Evolutionary conservation across 2,113 vertebrate species (phyloP).

Genomic region (Eleginops maclovinus): DNA sequence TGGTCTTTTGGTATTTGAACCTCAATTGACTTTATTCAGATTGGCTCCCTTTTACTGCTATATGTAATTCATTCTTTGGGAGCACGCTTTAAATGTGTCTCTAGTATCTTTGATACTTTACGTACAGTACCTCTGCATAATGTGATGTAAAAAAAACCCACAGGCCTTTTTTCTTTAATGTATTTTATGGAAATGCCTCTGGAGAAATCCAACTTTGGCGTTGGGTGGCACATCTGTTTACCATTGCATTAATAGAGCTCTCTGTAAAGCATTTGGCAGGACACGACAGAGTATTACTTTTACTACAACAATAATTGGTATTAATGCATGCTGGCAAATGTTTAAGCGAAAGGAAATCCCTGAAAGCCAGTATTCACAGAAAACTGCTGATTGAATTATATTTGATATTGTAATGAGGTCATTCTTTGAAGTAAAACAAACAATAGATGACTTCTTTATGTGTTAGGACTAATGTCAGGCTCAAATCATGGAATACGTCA

Average conservation of each 20-base stretch:
- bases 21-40: constrained; percentile 45
- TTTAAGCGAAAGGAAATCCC: constrained; percentile 14
- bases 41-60: background rate
- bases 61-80: constrained; percentile 30
- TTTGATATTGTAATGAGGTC: background rate
- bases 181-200: constrained; percentile 54
- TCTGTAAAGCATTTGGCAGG: constrained; percentile 70
- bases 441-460: background rate
- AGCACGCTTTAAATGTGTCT: constrained; percentile 8
- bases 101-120: constrained; percentile 23
- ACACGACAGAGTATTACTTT: constrained; percentile 58
- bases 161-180: constrained; percentile 33
- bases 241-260: constrained; percentile 73
- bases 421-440: background rate
- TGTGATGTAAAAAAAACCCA: constrained; percentile 41
- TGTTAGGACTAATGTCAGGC: background rate
- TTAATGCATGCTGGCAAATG: constrained; percentile 68
- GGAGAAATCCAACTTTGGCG: constrained; percentile 65
- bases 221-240: constrained; percentile 76
- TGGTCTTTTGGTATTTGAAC: constrained; percentile 58
- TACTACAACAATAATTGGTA: constrained; percentile 68
- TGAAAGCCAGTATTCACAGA: constrained; percentile 16
- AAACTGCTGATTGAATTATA: constrained; percentile 10
- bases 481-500: background rate
- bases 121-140: constrained; percentile 30